phyloP scores from a whole-genome alignment of 2,113 vertebrate genomes.

The Tapirus terrestris region DNA sequence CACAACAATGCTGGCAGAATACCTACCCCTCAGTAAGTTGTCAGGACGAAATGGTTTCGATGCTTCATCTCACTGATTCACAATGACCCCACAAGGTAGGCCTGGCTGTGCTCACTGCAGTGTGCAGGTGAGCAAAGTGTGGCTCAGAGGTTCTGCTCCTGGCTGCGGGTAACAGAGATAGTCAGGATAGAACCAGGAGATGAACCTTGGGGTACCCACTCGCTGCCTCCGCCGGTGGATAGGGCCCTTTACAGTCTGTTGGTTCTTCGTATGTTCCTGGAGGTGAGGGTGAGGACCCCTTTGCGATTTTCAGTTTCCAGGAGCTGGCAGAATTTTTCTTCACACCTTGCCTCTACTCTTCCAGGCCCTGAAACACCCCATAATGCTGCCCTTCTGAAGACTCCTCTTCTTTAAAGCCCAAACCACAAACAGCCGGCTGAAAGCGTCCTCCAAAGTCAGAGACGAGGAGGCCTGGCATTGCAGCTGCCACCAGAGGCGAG shows the following conservation, averaged over 20 bases:
- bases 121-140: too few relatives aligned
- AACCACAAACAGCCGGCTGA: not conserved
- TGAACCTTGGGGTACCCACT: not conserved
- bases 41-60: rapidly evolving
- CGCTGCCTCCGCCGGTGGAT: rapidly evolving
- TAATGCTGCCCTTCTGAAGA: rapidly evolving
- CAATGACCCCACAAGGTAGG: not conserved
- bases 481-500: not conserved
- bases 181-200: not conserved
- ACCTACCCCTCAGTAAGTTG: too few relatives aligned
- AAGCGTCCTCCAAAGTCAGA: not conserved
- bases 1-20: rapidly evolving
- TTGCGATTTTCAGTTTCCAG: not conserved
- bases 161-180: not conserved
- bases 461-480: not conserved
- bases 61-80: rapidly evolving
- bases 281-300: rapidly evolving
- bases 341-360: rapidly evolving
- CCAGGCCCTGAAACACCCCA: not conserved
- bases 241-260: rapidly evolving
- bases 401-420: not conserved
- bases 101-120: not conserved
- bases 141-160: not conserved
- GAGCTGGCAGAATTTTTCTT: not conserved
- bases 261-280: not conserved